phyloP scores from a whole-genome alignment of 1,140 invertebrate genomes.

The Mya arenaria region DNA sequence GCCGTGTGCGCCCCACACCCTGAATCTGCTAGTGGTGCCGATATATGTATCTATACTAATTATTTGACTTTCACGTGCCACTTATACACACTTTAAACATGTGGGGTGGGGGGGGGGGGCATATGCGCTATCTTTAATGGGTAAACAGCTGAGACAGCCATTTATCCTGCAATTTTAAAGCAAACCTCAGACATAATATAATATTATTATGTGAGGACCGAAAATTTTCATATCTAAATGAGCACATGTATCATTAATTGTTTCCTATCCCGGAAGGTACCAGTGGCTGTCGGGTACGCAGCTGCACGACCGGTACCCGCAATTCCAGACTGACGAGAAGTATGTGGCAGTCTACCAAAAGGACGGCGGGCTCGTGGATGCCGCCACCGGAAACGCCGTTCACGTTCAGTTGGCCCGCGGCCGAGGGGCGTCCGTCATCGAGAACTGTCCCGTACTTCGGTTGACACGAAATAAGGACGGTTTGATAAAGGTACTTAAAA shows the following conservation, averaged over 20 bases:
- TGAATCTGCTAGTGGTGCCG: too few species aligned
- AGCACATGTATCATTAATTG: background rate
- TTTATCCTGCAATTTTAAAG: too few species aligned
- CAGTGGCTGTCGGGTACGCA: slow-evolving; percentile 61
- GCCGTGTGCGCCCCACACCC: too few species aligned
- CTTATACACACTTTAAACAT: too few species aligned
- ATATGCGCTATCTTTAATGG: too few species aligned
- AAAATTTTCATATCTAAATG: too few species aligned
- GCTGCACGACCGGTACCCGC: slow-evolving; percentile 69
- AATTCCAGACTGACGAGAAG: slow-evolving; percentile 72
- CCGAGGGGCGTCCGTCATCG: slow-evolving; percentile 72
- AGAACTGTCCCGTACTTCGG: slow-evolving; percentile 72
- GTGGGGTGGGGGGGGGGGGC: too few species aligned
- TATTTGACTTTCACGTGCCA: too few species aligned
- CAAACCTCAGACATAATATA: too few species aligned
- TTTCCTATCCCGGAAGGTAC: slow-evolving; percentile 56
- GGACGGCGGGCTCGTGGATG: slow-evolving; percentile 75
- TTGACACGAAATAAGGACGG: slow-evolving; percentile 62
- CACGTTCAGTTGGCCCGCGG: slow-evolving; percentile 77
- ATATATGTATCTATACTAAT: too few species aligned
- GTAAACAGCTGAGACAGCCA: too few species aligned
- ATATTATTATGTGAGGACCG: too few species aligned
- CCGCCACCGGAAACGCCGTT: slow-evolving; percentile 74
- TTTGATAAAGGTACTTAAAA: slow-evolving; percentile 66
- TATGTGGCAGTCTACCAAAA: slow-evolving; percentile 72